A percentile compares a stretch with the other conserved stretches of the same genome.
phyloP scores from a whole-genome alignment of 1,140 invertebrate species.

The Calycopis cecrops region DNA sequence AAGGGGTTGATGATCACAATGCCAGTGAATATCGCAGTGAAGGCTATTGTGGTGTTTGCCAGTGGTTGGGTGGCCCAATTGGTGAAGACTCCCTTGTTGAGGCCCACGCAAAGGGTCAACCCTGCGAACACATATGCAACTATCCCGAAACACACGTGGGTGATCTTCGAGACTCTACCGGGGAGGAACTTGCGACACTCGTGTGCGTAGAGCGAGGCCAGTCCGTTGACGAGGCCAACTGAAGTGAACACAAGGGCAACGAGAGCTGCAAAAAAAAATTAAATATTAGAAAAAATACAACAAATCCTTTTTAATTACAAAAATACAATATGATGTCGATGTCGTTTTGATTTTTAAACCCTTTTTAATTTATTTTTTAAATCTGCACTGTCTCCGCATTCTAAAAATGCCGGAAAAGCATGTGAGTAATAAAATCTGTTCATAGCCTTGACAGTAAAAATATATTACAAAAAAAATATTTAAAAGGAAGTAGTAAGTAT shows the following conservation, averaged over 20 bases:
- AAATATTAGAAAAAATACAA: not conserved
- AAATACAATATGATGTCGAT: too few species aligned
- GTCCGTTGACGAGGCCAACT: slow-evolving; percentile 42
- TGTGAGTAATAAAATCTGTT: too few species aligned
- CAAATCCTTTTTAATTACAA: too few species aligned
- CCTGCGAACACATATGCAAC: slow-evolving; percentile 32
- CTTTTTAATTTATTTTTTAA: too few species aligned
- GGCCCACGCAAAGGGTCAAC: slow-evolving; percentile 39
- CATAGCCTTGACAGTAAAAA: too few species aligned
- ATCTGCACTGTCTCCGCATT: too few species aligned
- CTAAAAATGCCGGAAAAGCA: too few species aligned
- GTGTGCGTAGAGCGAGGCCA: slow-evolving; percentile 46
- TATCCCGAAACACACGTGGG: slow-evolving; percentile 47
- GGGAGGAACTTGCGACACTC: slow-evolving; percentile 38
- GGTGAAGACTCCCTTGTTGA: slow-evolving; percentile 40
- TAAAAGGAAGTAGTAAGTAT: not conserved
- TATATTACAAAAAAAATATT: not conserved
- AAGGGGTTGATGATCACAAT: slow-evolving; percentile 37
- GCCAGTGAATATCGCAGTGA: slow-evolving; percentile 31
- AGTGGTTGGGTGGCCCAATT: slow-evolving; percentile 26
- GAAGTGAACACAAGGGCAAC: slow-evolving; percentile 45
- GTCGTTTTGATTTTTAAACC: too few species aligned
- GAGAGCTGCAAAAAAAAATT: slow-evolving; percentile 35
- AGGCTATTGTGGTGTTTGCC: slow-evolving; percentile 27
- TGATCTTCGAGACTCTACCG: slow-evolving; percentile 41